Base-by-base conservation (phyloP, 2,888 invertebrate species). In the Leucophenga maculata region DNA sequence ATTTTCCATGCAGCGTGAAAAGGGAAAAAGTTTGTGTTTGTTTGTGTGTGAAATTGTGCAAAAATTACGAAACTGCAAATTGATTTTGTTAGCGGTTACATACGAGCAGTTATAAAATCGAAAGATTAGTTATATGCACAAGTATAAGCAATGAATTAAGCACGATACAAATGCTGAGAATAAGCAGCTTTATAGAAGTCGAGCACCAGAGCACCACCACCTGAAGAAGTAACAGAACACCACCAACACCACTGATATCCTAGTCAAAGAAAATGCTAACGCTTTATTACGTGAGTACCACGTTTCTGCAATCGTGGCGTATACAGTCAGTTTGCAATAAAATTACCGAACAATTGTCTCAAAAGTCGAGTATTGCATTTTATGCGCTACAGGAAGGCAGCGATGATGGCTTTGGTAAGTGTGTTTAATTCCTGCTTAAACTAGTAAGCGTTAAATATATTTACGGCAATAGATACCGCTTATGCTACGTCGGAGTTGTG, bases 281-380 rank as follows among this genome's bases (percentile, higher is more conserved):
- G 50, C 89, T 95, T 67, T 94, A 93, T 88, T 95, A 95, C 88
- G 93, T 94, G 89, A 93, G 94, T 84, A 93, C 95, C 84, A 95
- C 95, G 74, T 92, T 94, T 88, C 89, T 95, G 78, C 95, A 95
- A 88, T 93, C 94, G 85, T 94, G 94, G 93, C 91, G 94, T 68
- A 91, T 95, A 74, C 91, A 92, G 66, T 91, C 92, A 31, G 91
- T 95, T 73, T 91, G 92, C 82, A 91, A 91, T 80, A 93, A 93
- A 79, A 90, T 95, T 64, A 90, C 91, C 48, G 91, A 91, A 79
- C 91, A 91, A 77, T 84, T 92, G 64, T 89, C 88, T 67, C 91
- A 91, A 66, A 91, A 91, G 69, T 90, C 91, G 8, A 91, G 91
- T 86, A 90, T 92, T 52, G 91, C 91, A 1, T 92, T 92, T 77